Evolutionary conservation across 2,113 vertebrate species (phyloP).

Genomic region (Seriola dumerili): DNA sequence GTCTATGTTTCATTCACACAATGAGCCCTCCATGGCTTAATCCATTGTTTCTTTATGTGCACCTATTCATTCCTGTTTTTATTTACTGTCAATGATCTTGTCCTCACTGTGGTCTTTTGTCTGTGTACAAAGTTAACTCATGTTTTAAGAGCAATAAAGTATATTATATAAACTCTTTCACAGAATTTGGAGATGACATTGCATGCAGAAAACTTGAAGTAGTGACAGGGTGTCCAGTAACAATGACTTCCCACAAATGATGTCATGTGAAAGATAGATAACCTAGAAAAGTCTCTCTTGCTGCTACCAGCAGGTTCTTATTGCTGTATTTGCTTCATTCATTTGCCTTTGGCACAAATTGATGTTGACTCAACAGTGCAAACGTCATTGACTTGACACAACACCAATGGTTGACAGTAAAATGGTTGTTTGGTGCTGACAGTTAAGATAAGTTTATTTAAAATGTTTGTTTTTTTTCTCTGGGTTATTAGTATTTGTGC

Average conservation of each 20-base stretch:
- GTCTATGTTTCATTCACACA: conserved; percentile 79
- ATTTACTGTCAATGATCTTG: conserved; percentile 80
- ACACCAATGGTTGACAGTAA: background rate
- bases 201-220: conserved; percentile 40
- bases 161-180: conserved; percentile 77
- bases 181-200: conserved; percentile 70
- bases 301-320: conserved; percentile 13
- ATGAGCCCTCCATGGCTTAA: conserved; percentile 56
- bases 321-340: conserved; percentile 1
- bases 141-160: conserved; percentile 89
- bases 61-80: conserved; percentile 76
- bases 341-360: conserved; percentile 21
- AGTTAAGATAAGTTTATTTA: conserved; percentile 1
- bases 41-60: conserved; percentile 75
- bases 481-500: conserved; percentile 8
- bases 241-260: conserved; percentile 8
- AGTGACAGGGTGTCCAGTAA: conserved; percentile 19
- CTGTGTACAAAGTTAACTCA: conserved; percentile 84
- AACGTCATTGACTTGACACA: conserved; percentile 17
- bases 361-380: conserved; percentile 40
- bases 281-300: background rate
- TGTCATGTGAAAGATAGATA: background rate
- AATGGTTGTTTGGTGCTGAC: conserved; percentile 25
- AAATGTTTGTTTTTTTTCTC: background rate
- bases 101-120: conserved; percentile 84